A percentile compares a stretch with the other conserved stretches of the same genome.
These are phyloP conservation scores for Macaca fascicularis DNA, from an alignment of 2,113 vertebrate genomes.

Conservation along the genomic window DNA sequence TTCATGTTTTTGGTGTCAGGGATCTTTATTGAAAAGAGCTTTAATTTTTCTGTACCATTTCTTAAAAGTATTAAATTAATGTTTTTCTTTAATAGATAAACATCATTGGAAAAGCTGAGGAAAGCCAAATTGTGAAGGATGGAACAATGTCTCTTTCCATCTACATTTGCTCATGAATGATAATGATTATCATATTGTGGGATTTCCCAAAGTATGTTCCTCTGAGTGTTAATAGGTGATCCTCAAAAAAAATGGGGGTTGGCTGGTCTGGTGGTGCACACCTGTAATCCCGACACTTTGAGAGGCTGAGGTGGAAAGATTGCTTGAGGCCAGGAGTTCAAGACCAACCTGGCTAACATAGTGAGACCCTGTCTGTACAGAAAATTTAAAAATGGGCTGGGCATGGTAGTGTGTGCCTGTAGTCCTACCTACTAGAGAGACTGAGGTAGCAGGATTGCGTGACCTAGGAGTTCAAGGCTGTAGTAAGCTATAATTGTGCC, in stretches of 20 bases:
- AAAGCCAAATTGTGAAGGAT: neutral
- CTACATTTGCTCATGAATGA: slow-evolving; percentile 21
- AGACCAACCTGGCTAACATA: too few relatives aligned
- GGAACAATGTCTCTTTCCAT: slow-evolving; percentile 7
- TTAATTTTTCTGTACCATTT: slow-evolving; percentile 21
- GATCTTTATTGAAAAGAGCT: slow-evolving; percentile 39
- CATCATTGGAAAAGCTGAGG: neutral
- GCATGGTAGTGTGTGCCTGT: too few relatives aligned
- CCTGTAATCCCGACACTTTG: too few relatives aligned
- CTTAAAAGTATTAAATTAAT: neutral
- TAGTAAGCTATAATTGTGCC: too few relatives aligned
- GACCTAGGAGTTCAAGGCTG: too few relatives aligned
- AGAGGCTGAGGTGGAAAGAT: too few relatives aligned
- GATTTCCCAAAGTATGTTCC: neutral
- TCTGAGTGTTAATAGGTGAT: neutral
- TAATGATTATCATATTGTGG: neutral
- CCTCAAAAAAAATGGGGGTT: neutral
- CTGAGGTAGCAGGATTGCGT: too few relatives aligned
- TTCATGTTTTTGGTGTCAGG: slow-evolving; percentile 37
- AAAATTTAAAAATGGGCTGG: too few relatives aligned
- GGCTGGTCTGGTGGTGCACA: too few relatives aligned
- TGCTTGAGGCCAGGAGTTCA: too few relatives aligned
- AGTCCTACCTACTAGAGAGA: too few relatives aligned
- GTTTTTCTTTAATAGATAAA: neutral
- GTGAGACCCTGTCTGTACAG: too few relatives aligned